Evolutionary conservation across 35 echinoderm and acorn worm species (phyloP), one percentile per base, ranked within the genome.

Genomic region (Eucidaris tribuloides): DNA sequence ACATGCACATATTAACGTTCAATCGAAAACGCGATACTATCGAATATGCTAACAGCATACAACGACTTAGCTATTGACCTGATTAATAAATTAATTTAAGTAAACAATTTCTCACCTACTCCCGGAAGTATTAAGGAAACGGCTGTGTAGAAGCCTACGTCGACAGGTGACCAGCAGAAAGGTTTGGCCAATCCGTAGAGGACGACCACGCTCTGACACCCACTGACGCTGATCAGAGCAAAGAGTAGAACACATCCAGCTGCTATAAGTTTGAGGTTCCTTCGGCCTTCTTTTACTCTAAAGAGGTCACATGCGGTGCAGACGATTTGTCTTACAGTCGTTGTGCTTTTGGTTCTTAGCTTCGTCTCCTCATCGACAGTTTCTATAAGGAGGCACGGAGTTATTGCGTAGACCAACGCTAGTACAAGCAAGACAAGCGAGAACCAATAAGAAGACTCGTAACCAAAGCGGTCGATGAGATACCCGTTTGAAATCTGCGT

Each of bases 61-160:
- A n/a, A n/a, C n/a, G n/a, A n/a, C n/a, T n/a, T n/a, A n/a, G n/a
- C n/a, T n/a, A n/a, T n/a, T n/a, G n/a, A n/a, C n/a, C n/a, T n/a
- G n/a, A n/a, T n/a, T n/a, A n/a, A n/a, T n/a, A n/a, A n/a, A n/a
- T n/a, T n/a, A n/a, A n/a, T n/a, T n/a, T n/a, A n/a, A n/a, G n/a
- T n/a, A n/a, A n/a, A n/a, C n/a, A 64, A 41, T 74, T 38, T 74
- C 84, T 80, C 50, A 88, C 85, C 85, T 80, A 88, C 31, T 0
- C 76, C 77, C 4, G 61, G 40, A 56, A 58, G 42, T 32, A 88
- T n/a, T 25, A 88, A 88, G 17, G 54, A 58, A 37, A 64, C 29
- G 17, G 85, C 77, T 62, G 85, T 66, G 39, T 62, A 62, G n/a
- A 80, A 80, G 19, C 85, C 85, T 35, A 79, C 85, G 2, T 46